Base-by-base conservation (phyloP, 2,797 vertebrate species). In the Hydrophis major region DNA sequence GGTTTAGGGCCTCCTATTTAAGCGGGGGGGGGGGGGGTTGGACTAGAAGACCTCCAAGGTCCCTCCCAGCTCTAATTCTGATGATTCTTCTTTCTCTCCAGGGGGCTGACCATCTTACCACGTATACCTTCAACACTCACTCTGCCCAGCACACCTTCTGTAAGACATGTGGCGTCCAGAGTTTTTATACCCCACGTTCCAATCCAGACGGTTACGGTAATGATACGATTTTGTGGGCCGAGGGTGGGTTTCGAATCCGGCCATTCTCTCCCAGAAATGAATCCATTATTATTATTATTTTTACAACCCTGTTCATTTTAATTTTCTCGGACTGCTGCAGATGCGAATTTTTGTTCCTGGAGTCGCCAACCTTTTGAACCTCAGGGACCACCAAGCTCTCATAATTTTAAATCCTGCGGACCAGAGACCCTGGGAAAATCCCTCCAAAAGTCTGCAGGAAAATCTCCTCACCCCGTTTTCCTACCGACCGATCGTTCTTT, bases 81-180 rank as follows among this genome's bases (percentile, higher is more conserved):
- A 10, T 60, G 7, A 8, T 42, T 86, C 32, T 96, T 55, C 42
- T 96, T 94, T 93, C 69, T 94, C 55, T 37, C 53, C 91, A 99
- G 99, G 99, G 99, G 4, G 97, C 96, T 0, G 98, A 99, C 57
- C 98, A 98, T 94, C 97, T 99, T 95, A 98, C 98, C 89, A 99
- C 98, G 0, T 99, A 99, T 95, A 99, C 98, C 1, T 99, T 99
- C 96, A 99, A 99, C 96, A 99, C 98, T 2, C 98, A 98, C 56
- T 59, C 95, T 93, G 99, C 99, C 57, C 98, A 99, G 97, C 99
- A 99, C 95, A 99, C 97, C 0, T 99, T 99, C 97, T 99, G 99
- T 97, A 99, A 99, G 97, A 98, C 96, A 42, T 99, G 99, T n/a
- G 99, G 99, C 0, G 98, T 99, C 87, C 99, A 99, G 97, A 99